Evolutionary conservation across 2,888 invertebrate genomes (phyloP), one percentile per base, ranked within the genome.

Genomic region (Elysia crispata): DNA sequence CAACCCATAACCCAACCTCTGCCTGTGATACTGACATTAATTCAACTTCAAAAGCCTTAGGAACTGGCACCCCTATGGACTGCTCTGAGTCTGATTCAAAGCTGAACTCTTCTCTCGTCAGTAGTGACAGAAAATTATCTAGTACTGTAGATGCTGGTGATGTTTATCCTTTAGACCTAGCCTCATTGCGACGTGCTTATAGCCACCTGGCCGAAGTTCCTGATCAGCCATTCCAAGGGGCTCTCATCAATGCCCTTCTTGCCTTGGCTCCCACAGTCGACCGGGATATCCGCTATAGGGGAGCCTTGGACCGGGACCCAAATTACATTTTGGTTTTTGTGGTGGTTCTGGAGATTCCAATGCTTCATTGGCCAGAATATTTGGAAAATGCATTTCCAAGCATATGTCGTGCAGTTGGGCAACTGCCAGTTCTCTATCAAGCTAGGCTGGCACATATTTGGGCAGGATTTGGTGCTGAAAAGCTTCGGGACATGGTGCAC

Each of bases 371-470:
- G 81, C 91, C 92, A n/a, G 96, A 97, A 90, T 97, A 96, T 90
- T 92, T 97, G 86, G 97, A 97, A 91, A 94, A 95, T 57, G 96
- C 96, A 0, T 92, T 97, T 82, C 96, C 97, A 0, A 95, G 95
- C 81, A 89, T 93, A 79, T 93, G 93, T 89, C 95, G 95, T 87
- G 96, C 96, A 0, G 94, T 95, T 0, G 95, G 95, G 76, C 94
- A 95, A 90, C 93, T 97, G 84, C 94, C 96, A 0, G 91, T 96
- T 1, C 93, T 94, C 89, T 95, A 95, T 25, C 96, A 97, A 93
- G 96, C 96, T 0, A 95, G 95, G 88, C 91, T 98, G 76, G 97
- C 96, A 0, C 94, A 95, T 0, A 94, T 95, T 20, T 97, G 97
- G 97, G 95, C 96, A 0, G 94, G 94, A 50, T 88, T 85, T 81